Base-by-base conservation (phyloP, 2,797 vertebrate genomes). In the Babyrousa celebensis region DNA sequence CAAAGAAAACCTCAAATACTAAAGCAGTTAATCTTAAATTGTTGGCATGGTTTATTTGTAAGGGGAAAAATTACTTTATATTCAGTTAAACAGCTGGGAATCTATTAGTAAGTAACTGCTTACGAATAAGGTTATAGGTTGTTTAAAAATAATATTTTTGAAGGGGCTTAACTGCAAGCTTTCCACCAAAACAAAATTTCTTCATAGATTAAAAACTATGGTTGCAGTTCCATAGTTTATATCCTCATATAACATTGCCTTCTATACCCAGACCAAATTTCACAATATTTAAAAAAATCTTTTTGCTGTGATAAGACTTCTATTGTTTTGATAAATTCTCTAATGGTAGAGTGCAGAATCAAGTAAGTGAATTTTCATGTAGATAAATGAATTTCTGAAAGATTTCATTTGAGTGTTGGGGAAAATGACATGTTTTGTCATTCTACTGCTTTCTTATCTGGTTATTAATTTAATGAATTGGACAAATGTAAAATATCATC, bases 381-480 rank as follows among this genome's bases (percentile, higher is more conserved):
- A 40, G 23, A 12, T 67, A 48, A 80, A 89, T 75, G 62, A 93
- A 52, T 83, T 86, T 75, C 29, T 95, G 74, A 91, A 87, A 62
- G 58, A 62, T 78, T 95, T 78, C 23, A 60, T 80, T 85, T 58
- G 58, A 43, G 1, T 95, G 27, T 67, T 92, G 5, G 21, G 60
- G 58, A 97, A 93, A 96, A 91, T 95, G 27, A 83, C 65, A 60
- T 67, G 7, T 74, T 79, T 86, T 96, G 40, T 77, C 29, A 56
- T 87, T 85, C 54, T 95, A 4, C 56, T 97, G 36, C 36, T 8
- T 86, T 88, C 48, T 96, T 18, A 75, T 97, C 43, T 94, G 32
- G n/a, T 86, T 95, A 92, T 85, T 89, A 85, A 92, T 32, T 93
- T 91, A 96, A 71, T 91, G 32, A 97, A n/a, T 71, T 91, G 80